Evolutionary conservation across 1,140 invertebrate species (phyloP), one percentile per base, ranked within the genome.

Genomic region (Bombus waltoni): DNA sequence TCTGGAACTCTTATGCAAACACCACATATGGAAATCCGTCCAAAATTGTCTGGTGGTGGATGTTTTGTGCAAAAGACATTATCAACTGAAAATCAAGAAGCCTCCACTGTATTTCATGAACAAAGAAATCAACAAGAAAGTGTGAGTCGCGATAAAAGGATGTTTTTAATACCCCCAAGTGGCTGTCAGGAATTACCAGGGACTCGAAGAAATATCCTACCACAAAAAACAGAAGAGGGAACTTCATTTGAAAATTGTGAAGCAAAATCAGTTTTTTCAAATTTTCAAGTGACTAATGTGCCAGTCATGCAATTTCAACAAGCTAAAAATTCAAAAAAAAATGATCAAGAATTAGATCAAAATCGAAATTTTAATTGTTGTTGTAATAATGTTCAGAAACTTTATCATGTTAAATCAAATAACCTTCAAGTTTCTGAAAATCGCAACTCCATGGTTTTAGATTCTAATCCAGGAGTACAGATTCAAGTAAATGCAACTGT

Each of bases 401-500:
- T 83, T 53, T 89, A 81, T 62, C 84, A 77, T 38, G 42, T 70
- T 38, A 79, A 87, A 40, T 59, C 42, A 6, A 65, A 40, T 35
- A 65, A 32, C 28, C 35, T 18, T 13, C 53, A 32, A n/a, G 74
- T 44, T 32, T 70, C 44, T 0, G 59, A 90, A 18, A 71, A 90
- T 85, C 71, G 38, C 38, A 68, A 86, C 10, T 88, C 89, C 1
- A 40, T 87, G n/a, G 9, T 86, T 9, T 18, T 75, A 18, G 70
- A 89, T 22, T 75, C 83, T 25, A 40, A 71, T 81, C 11, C 35
- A 22, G 83, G 89, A 35, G 88, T 94, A 32, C 92, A 93, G 40
- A 93, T 95, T 9, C 92, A 92, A n/a, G 89, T 95, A 9, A 94
- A 93, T 62, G 94, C 94, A 1, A 95, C 94, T 0, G 88, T 94